These are phyloP conservation scores for Melanostoma scalare DNA, from an alignment of 2,888 invertebrate genomes.

Conservation along the genomic window DNA sequence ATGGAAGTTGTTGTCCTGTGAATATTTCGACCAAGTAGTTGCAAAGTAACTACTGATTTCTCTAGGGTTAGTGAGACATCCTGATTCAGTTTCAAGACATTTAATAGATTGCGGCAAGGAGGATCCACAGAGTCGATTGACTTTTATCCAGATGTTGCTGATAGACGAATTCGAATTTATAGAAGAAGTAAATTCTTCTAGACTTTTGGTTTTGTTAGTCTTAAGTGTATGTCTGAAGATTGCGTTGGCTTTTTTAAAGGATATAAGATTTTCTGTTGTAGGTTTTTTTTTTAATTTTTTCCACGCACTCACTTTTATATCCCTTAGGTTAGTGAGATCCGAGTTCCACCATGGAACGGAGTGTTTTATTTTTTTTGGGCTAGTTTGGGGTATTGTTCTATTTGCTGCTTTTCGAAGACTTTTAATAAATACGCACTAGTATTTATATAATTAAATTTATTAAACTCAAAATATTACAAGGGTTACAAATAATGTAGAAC, in stretches of 20 bases:
- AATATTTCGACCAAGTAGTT: not conserved
- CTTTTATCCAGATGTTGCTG: constrained; percentile 21
- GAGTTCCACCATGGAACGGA: not conserved
- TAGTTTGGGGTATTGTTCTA: not conserved
- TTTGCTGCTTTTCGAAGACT: not conserved
- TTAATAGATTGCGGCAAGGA: not conserved
- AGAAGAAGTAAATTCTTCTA: not conserved
- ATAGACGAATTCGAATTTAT: not conserved
- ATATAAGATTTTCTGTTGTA: not conserved
- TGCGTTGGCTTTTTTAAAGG: constrained; percentile 1
- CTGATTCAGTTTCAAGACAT: not conserved
- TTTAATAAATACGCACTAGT: too few species aligned
- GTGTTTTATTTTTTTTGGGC: not conserved
- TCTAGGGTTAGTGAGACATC: not conserved
- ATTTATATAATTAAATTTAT: too few species aligned
- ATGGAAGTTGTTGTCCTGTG: constrained; percentile 9
- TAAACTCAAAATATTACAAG: too few species aligned
- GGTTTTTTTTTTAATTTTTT: not conserved
- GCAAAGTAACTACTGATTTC: not conserved
- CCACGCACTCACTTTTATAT: not conserved
- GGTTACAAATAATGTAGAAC: too few species aligned
- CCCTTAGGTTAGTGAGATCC: not conserved
- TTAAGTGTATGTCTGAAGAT: constrained; percentile 1
- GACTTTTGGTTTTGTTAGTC: constrained; percentile 2
- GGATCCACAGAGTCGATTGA: not conserved